Evolutionary conservation across 2,888 invertebrate species (phyloP), one percentile per base, ranked within the genome.

Genomic region (Eremobia ochroleuca): DNA sequence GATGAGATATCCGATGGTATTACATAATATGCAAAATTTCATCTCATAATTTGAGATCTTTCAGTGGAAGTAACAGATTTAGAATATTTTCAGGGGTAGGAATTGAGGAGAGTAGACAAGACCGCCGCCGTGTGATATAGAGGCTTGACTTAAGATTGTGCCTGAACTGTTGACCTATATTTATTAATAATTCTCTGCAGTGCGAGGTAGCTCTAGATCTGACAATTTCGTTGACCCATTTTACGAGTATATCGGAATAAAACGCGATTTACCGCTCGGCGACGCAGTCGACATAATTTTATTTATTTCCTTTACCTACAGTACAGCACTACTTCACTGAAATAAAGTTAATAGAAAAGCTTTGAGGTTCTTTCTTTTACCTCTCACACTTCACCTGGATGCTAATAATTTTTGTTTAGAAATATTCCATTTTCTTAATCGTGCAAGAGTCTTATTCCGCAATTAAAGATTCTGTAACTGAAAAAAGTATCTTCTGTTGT

Each of bases 151-250:
- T 58, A 21, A 59, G 40, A 68, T 55, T 75, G 37, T 49, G 25
- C 64, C 58, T 68, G 62, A 82, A 76, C 68, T 62, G 55, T 68
- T 82, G 49, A 79, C 67, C 62, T 82, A 81, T 67, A 75, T 81
- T 67, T 81, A 70, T 83, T 66, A 61, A 40, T 64, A 77, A 46
- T 61, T 49, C 55, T 37, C 40, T 67, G 59, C 37, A 77, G 62
- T 28, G 67, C 21, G 34, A 49, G 55, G 58, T 71, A 67, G 70
- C 71, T 67, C 67, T 59, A 62, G 52, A 59, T 83, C 72, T 52
- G 31, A 59, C 37, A 65, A 72, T 64, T 83, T 79, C 71, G 67
- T 66, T 73, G 73, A 73, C 80, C 58, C 49, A 79, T 66, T 84
- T 79, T 34, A 78, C 5, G 40, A 61, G n/a, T n/a, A 28, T 62